A percentile compares a stretch with the other conserved stretches of the same genome.
Conservation (phyloP, 2,797 vertebrate genomes). For the Pseudomugil tenellus region DNA sequence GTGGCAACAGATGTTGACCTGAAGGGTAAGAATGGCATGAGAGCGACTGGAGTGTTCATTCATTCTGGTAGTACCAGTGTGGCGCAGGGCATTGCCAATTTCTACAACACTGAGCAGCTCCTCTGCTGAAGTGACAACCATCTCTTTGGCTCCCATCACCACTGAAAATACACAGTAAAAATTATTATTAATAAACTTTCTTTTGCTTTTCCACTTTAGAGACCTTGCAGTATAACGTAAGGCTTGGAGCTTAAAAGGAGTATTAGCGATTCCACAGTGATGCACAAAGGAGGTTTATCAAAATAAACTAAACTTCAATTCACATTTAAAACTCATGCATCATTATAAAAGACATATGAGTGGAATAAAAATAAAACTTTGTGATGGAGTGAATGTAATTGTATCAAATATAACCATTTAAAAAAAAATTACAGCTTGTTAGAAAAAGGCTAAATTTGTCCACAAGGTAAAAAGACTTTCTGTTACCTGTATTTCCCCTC, state of each 20-base stretch:
- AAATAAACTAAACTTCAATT: not conserved
- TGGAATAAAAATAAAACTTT: not conserved
- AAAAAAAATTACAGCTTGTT: not conserved
- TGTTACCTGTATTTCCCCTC: conserved; percentile 89
- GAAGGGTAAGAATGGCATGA: conserved; percentile 89
- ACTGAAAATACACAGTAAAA: conserved; percentile 77
- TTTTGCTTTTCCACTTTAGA: not conserved
- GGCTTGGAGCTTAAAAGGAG: not conserved
- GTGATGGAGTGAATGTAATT: not conserved
- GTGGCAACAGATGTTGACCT: conserved; percentile 76
- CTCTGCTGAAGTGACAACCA: conserved; percentile 83
- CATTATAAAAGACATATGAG: not conserved
- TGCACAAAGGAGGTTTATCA: not conserved
- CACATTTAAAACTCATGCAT: not conserved
- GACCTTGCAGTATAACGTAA: not conserved
- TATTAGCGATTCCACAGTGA: not conserved
- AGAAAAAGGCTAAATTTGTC: not conserved
- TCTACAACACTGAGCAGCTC: conserved; percentile 87
- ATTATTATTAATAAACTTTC: not conserved
- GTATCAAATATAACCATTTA: not conserved
- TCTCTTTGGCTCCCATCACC: conserved; percentile 89
- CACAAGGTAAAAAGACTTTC: not conserved
- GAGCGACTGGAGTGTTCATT: conserved; percentile 92
- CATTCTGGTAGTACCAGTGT: conserved; percentile 86
- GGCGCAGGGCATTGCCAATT: conserved; percentile 86